Percentiles rank a stretch among this genome's conserved stretches.
Evolutionary conservation across 1,140 invertebrate genomes (phyloP).

Genomic region (Leptestheria dahalacensis): DNA sequence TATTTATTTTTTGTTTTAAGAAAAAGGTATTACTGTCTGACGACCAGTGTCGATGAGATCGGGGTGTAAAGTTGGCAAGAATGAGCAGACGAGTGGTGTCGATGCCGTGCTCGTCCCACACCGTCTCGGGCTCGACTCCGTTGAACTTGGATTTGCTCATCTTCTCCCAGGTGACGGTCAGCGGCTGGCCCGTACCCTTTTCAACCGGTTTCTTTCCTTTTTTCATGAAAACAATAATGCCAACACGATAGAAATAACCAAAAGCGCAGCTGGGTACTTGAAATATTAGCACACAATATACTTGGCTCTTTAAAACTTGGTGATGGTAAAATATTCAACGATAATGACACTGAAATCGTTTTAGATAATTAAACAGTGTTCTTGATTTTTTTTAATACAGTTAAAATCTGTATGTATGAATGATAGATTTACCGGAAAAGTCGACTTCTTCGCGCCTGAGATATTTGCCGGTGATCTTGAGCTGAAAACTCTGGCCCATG

Average conservation of each 20-base stretch:
- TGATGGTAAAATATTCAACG: neutral
- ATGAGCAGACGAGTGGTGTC: constrained; percentile 78
- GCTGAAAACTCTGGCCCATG: constrained; percentile 66
- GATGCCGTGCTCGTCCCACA: constrained; percentile 65
- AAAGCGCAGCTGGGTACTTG: neutral
- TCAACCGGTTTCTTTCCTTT: constrained; percentile 38
- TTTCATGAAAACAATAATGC: constrained; percentile 7
- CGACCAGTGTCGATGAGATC: constrained; percentile 70
- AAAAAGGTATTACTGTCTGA: constrained; percentile 46
- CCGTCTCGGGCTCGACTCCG: constrained; percentile 78
- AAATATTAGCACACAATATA: neutral
- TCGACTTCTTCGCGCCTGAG: constrained; percentile 54
- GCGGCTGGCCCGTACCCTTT: constrained; percentile 44
- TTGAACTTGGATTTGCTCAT: constrained; percentile 99
- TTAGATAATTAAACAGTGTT: neutral
- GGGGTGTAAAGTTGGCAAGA: constrained; percentile 68
- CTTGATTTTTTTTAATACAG: neutral
- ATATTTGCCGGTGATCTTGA: constrained; percentile 64
- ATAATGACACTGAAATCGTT: neutral
- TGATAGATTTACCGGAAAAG: constrained; percentile 30
- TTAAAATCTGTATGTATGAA: neutral
- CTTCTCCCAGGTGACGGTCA: constrained; percentile 78
- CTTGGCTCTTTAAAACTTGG: neutral
- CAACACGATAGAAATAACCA: neutral
- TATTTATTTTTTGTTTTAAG: too few species aligned